These are phyloP conservation scores for Pholis gunnellus DNA, from an alignment of 2,113 vertebrate species.

Conservation along the genomic window DNA sequence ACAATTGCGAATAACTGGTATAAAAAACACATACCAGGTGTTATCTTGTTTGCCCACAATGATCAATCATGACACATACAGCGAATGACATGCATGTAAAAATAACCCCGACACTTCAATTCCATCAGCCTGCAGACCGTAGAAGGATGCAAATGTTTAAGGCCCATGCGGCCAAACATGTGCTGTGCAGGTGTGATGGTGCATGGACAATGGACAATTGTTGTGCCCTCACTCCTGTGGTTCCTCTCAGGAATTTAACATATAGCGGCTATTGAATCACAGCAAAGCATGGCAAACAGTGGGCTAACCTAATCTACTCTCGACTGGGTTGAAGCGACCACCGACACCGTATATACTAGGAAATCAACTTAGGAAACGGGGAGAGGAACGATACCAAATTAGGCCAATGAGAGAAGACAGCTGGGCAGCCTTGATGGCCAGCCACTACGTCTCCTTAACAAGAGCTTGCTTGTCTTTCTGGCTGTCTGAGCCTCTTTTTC, in stretches of 20 bases:
- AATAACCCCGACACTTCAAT: constrained; percentile 2
- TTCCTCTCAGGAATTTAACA: constrained; percentile 41
- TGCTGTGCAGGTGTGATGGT: constrained; percentile 60
- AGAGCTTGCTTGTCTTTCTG: constrained; percentile 36
- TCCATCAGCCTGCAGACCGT: constrained; percentile 1
- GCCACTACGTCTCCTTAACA: constrained; percentile 11
- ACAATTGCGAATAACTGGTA: background rate
- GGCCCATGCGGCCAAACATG: constrained; percentile 20
- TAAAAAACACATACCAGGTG: accelerated
- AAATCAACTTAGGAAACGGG: constrained; percentile 4
- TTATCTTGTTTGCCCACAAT: background rate
- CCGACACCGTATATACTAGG: constrained; percentile 5
- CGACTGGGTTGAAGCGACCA: background rate
- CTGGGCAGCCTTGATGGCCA: constrained; percentile 7
- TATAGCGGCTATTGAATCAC: constrained; percentile 10
- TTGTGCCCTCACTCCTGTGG: constrained; percentile 20
- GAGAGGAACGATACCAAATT: constrained; percentile 14
- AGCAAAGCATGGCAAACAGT: constrained; percentile 17
- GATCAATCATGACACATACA: background rate
- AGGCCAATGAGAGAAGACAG: constrained; percentile 17
- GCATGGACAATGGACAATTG: constrained; percentile 61
- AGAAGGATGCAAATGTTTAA: constrained; percentile 24
- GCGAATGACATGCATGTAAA: background rate
- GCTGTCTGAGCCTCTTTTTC: constrained; percentile 8
- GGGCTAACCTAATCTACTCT: constrained; percentile 3